Evolutionary conservation across 1,140 invertebrate genomes (phyloP).

Genomic region (Brachionus calyciflorus): DNA sequence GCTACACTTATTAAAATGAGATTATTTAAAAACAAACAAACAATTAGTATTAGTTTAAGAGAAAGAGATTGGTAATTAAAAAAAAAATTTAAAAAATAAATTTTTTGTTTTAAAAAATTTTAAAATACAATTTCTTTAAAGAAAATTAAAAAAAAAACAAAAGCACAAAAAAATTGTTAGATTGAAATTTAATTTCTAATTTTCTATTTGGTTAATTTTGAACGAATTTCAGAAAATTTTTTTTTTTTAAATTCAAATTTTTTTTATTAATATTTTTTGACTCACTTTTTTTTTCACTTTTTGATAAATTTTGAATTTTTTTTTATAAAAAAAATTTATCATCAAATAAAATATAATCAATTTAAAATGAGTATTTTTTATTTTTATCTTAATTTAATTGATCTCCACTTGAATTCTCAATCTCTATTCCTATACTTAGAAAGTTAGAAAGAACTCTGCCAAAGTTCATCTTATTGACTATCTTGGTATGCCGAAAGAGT

Average conservation of each 20-base stretch:
- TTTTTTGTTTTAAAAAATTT: neutral
- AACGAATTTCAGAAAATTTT: too few species aligned
- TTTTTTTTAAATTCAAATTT: neutral
- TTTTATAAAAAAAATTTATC: neutral
- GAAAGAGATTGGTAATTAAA: too few species aligned
- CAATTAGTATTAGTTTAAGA: neutral
- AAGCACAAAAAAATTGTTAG: slow-evolving; percentile 32
- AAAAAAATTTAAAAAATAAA: too few species aligned
- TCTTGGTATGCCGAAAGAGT: too few species aligned
- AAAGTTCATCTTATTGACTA: too few species aligned
- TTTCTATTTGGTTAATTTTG: neutral
- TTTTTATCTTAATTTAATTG: neutral
- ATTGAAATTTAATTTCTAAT: neutral
- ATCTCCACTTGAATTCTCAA: neutral
- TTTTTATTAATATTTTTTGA: neutral
- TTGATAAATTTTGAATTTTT: slow-evolving; percentile 33
- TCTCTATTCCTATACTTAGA: too few species aligned
- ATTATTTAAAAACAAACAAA: slow-evolving; percentile 6
- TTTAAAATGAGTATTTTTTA: slow-evolving; percentile 6
- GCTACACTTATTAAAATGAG: slow-evolving; percentile 32
- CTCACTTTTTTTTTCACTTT: neutral
- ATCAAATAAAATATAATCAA: slow-evolving; percentile 5
- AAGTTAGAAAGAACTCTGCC: too few species aligned
- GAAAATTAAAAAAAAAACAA: neutral
- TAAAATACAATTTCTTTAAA: too few species aligned